Evolutionary conservation across 1,140 invertebrate genomes (phyloP), one percentile per base, ranked within the genome.

Genomic region (Drosophila pandora): DNA sequence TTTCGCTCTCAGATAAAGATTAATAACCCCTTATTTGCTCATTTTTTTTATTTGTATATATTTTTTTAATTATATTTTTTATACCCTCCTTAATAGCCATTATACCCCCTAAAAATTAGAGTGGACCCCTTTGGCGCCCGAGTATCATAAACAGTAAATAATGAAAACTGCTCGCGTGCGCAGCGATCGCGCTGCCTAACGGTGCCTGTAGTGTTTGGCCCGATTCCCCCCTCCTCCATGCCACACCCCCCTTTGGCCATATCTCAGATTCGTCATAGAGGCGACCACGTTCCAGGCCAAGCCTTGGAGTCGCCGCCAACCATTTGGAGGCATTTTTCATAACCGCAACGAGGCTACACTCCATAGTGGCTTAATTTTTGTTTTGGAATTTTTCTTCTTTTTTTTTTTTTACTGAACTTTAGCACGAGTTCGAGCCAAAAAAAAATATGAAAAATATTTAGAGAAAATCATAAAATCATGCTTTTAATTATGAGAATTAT

Each of bases 141-240:
- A 58, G 65, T 76, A 72, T 52, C 47, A 61, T 37, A 58, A 65
- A 73, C 70, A 63, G 69, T 74, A 74, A 75, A 76, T 80, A 79
- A 81, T 87, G 81, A 77, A 87, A 85, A 87, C 59, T 39, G 61
- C 77, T 87, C 74, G 82, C 82, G 82, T 85, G 82, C 77, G 59
- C 82, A 41, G 72, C 47, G 50, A 56, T 71, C 57, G 63, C 57
- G 63, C 76, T 70, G 77, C 73, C 82, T 85, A 85, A 87, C 82
- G 80, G 80, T 85, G 82, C 63, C 76, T 85, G 65, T 85, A 81
- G 81, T 78, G 56, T 43, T 47, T 22, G 41, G 2, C 37, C 52
- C n/a, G 0, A 4, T 22, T 12, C 32, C 41, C 5, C 39, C 13
- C 23, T n/a, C 45, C 17, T 13, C 32, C 28, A 22, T 12, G 3